A percentile compares a stretch with the other conserved stretches of the same genome.
Conservation (phyloP, 2,888 invertebrate species). For the Leucophenga maculata region DNA sequence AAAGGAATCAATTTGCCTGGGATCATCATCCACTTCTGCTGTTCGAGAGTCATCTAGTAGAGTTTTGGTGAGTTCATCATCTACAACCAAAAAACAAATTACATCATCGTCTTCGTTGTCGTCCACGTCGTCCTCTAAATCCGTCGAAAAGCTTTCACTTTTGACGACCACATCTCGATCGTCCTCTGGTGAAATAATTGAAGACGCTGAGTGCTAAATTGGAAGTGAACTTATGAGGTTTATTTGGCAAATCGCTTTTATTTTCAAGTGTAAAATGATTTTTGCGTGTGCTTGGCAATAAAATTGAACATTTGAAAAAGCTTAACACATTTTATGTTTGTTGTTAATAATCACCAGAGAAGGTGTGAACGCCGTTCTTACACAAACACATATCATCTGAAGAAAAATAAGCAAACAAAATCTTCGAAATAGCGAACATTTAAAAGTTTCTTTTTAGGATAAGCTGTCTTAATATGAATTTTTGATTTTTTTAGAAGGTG, state of each 20-base stretch:
- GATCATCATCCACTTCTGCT: constrained; percentile 16
- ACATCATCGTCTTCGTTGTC: constrained; percentile 21
- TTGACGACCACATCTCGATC: constrained; percentile 8
- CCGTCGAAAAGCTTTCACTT: constrained; percentile 16
- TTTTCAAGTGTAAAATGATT: background rate
- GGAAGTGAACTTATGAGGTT: background rate
- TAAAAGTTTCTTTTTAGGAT: too few relatives aligned
- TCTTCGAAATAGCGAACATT: too few relatives aligned
- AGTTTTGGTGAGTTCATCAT: constrained; percentile 23
- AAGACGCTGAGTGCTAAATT: constrained; percentile 26
- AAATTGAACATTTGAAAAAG: background rate
- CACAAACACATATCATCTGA: too few relatives aligned
- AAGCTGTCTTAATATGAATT: too few relatives aligned
- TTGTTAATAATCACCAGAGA: too few relatives aligned
- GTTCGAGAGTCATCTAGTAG: background rate
- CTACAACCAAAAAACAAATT: constrained; percentile 3
- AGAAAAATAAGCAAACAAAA: too few relatives aligned
- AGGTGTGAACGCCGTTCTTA: too few relatives aligned
- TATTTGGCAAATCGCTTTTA: background rate
- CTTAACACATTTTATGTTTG: too few relatives aligned
- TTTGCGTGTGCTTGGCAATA: background rate
- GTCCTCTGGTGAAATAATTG: constrained; percentile 16
- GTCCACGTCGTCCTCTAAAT: constrained; percentile 21
- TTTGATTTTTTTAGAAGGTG: too few relatives aligned
- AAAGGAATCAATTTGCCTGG: background rate